A percentile compares a stretch with the other conserved stretches of the same genome.
Conservation (phyloP, 2,888 invertebrate species). For the Drosophila pseudotakahashii region DNA sequence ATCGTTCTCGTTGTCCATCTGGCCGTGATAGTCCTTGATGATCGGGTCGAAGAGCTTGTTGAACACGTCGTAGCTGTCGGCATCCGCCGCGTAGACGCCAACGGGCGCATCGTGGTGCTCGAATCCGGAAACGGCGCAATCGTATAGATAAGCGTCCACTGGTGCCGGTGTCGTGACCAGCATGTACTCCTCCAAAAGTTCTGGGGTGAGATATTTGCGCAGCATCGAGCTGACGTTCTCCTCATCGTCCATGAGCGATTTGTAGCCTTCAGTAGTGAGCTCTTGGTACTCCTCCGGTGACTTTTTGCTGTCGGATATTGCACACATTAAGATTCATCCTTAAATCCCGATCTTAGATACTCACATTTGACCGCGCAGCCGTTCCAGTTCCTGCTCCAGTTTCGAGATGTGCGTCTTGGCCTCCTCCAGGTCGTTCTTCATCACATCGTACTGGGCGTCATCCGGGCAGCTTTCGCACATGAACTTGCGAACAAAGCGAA, state of each 20-base stretch:
- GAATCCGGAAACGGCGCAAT: slow-evolving; percentile 88
- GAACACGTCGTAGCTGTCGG: slow-evolving; percentile 87
- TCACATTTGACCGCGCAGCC: slow-evolving; percentile 82
- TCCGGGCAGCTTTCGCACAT: slow-evolving; percentile 84
- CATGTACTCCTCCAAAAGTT: slow-evolving; percentile 86
- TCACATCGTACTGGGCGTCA: slow-evolving; percentile 81
- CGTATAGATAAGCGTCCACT: slow-evolving; percentile 86
- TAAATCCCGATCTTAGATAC: slow-evolving; percentile 20
- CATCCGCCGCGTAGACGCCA: slow-evolving; percentile 88
- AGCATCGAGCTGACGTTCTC: slow-evolving; percentile 86
- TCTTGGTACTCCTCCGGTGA: slow-evolving; percentile 82
- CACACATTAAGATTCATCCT: neutral
- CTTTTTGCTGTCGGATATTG: slow-evolving; percentile 70
- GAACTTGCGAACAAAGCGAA: slow-evolving; percentile 83
- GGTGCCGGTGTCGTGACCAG: slow-evolving; percentile 85
- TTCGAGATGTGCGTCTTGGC: slow-evolving; percentile 76
- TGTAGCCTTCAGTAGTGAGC: slow-evolving; percentile 85
- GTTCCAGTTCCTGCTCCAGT: slow-evolving; percentile 82
- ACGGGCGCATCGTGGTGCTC: slow-evolving; percentile 87
- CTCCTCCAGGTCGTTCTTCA: slow-evolving; percentile 81
- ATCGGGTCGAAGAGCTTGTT: slow-evolving; percentile 88
- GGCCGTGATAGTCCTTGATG: slow-evolving; percentile 88
- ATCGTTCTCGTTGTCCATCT: slow-evolving; percentile 81
- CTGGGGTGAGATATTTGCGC: slow-evolving; percentile 87
- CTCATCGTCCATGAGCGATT: slow-evolving; percentile 84